Evolutionary conservation across 2,113 vertebrate species (phyloP).

Genomic region (Zapornia atra): DNA sequence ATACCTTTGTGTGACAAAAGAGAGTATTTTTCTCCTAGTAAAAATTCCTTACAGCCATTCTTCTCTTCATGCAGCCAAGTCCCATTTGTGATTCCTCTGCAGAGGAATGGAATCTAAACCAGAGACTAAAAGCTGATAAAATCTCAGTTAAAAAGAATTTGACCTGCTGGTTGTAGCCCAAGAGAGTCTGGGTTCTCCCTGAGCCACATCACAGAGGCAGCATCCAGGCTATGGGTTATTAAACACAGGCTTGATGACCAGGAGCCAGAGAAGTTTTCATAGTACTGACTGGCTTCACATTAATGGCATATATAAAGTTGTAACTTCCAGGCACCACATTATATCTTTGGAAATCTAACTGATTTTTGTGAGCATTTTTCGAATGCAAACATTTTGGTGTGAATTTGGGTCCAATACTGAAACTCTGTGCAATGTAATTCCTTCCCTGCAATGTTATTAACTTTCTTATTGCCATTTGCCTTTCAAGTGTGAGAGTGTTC

Average conservation of each 20-base stretch:
- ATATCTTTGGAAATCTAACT: not conserved
- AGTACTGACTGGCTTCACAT: fast-evolving
- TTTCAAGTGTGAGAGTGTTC: not conserved
- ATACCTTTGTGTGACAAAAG: not conserved
- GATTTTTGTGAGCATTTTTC: not conserved
- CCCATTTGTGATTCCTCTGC: not conserved
- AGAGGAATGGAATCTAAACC: not conserved
- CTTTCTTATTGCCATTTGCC: not conserved
- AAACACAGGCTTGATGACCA: not conserved
- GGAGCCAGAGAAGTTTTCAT: not conserved
- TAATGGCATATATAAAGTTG: not conserved
- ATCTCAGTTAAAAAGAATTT: not conserved
- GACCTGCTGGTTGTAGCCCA: not conserved
- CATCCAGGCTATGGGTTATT: not conserved
- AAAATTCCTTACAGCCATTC: not conserved
- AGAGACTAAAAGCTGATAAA: not conserved
- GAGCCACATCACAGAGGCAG: not conserved
- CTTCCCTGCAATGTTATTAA: not conserved
- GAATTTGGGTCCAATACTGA: not conserved
- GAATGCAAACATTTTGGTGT: not conserved
- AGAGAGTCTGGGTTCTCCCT: not conserved
- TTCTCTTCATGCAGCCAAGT: not conserved
- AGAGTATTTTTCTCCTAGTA: not conserved
- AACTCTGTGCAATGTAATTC: not conserved
- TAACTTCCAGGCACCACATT: not conserved